Evolutionary conservation across 2,797 vertebrate genomes (phyloP).

Genomic region (Linurgus olivaceus): DNA sequence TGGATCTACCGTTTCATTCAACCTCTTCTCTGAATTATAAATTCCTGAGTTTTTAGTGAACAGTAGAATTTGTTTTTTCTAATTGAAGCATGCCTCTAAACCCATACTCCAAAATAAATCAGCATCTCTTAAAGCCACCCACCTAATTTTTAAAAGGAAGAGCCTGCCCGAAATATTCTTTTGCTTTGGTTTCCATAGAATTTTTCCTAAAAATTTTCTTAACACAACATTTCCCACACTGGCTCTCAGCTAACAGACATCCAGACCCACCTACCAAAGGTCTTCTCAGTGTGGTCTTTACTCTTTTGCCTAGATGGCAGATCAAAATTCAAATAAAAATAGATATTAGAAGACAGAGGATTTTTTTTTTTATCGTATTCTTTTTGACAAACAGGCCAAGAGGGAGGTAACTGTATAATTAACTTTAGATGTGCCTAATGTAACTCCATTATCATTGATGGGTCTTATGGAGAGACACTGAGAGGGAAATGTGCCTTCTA

Average conservation of each 20-base stretch:
- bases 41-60: not conserved
- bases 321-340: slow-evolving; percentile 36
- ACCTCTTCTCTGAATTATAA: not conserved
- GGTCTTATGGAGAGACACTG: slow-evolving; percentile 32
- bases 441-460: slow-evolving; percentile 65
- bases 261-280: not conserved
- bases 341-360: not conserved
- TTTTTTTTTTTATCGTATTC: not conserved
- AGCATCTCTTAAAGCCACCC: not conserved
- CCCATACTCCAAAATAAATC: not conserved
- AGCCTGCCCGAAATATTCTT: not conserved
- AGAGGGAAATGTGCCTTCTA: slow-evolving; percentile 54
- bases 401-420: slow-evolving; percentile 64
- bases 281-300: not conserved
- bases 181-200: not conserved
- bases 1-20: not conserved
- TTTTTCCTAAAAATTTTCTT: not conserved
- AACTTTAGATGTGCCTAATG: slow-evolving; percentile 72
- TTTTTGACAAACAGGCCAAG: slow-evolving; percentile 58
- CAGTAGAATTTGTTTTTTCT: not conserved
- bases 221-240: not conserved
- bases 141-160: not conserved
- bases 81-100: not conserved
- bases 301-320: not conserved
- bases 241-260: not conserved